Percentiles rank a stretch among this genome's conserved stretches.
Conservation (phyloP, 2,113 vertebrate genomes). For the Sinocyclocheilus grahami region DNA sequence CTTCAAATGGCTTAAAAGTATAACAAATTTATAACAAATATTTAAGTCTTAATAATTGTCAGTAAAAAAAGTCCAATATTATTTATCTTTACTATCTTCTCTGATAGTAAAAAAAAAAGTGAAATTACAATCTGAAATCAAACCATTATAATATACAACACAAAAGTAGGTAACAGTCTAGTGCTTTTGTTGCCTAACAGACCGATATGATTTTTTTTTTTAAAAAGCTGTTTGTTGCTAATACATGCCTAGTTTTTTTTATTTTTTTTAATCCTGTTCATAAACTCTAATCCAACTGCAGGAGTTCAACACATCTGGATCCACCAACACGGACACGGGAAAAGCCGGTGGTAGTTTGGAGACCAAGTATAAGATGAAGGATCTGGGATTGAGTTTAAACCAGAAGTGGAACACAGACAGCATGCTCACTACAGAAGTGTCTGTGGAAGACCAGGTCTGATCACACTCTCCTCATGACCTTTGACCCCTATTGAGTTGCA, state of each 20-base stretch:
- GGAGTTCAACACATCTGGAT: conserved; percentile 92
- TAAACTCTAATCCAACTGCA: conserved; percentile 57
- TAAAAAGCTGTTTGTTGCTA: neutral
- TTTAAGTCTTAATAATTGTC: neutral
- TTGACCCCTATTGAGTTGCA: neutral
- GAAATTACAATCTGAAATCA: neutral
- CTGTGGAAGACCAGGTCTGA: conserved; percentile 89
- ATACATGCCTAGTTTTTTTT: neutral
- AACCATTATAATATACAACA: neutral
- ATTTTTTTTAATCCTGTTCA: neutral
- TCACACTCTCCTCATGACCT: neutral
- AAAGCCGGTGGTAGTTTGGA: conserved; percentile 90
- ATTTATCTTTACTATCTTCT: neutral
- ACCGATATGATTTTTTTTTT: neutral
- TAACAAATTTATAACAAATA: too few relatives aligned
- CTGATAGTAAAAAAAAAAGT: neutral
- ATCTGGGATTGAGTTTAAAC: conserved; percentile 85
- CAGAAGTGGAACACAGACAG: conserved; percentile 99
- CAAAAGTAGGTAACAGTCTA: neutral
- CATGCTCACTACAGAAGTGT: conserved; percentile 85
- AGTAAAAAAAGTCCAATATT: neutral
- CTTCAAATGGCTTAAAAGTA: neutral
- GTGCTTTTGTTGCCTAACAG: neutral
- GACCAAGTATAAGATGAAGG: conserved; percentile 92
- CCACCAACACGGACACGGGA: conserved; percentile 91